These are phyloP conservation scores for Bellardia bayeri DNA, from an alignment of 2,888 invertebrate species.

Conservation along the genomic window DNA sequence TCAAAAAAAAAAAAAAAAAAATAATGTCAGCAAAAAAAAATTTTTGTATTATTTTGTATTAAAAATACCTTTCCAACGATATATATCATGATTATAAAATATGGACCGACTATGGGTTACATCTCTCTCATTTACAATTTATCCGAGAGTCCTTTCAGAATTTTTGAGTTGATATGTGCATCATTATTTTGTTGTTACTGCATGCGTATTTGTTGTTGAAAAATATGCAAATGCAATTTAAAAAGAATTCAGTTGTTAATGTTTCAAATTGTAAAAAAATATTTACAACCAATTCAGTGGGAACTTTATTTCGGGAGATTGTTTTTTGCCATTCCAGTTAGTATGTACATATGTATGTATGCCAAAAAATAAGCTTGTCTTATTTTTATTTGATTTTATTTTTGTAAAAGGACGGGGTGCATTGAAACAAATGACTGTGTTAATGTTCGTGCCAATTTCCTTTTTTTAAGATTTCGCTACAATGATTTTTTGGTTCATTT, in stretches of 20 bases:
- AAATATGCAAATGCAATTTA: constrained; percentile 10
- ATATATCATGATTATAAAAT: too few relatives aligned
- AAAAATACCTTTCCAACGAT: too few relatives aligned
- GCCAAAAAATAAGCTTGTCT: background rate
- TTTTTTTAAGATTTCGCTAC: constrained; percentile 53
- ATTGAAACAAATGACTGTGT: constrained; percentile 40
- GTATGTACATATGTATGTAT: background rate
- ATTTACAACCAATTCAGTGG: constrained; percentile 1
- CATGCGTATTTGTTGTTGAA: background rate
- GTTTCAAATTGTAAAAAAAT: constrained; percentile 10
- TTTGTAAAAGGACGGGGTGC: background rate
- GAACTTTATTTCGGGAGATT: constrained; percentile 6
- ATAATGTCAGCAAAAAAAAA: too few relatives aligned
- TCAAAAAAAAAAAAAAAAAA: too few relatives aligned
- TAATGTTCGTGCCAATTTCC: constrained; percentile 62
- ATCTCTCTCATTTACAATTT: background rate
- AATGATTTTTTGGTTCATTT: constrained; percentile 52
- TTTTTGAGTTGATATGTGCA: background rate
- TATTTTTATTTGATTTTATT: too few relatives aligned
- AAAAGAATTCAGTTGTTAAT: constrained; percentile 5
- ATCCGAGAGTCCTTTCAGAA: background rate
- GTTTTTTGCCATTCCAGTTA: background rate
- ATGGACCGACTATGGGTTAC: too few relatives aligned
- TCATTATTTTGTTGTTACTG: background rate
- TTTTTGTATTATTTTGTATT: too few relatives aligned